A percentile compares a stretch with the other conserved stretches of the same genome.
Evolutionary conservation across 1,140 invertebrate species (phyloP).

Genomic region (Drosophila simulans): DNA sequence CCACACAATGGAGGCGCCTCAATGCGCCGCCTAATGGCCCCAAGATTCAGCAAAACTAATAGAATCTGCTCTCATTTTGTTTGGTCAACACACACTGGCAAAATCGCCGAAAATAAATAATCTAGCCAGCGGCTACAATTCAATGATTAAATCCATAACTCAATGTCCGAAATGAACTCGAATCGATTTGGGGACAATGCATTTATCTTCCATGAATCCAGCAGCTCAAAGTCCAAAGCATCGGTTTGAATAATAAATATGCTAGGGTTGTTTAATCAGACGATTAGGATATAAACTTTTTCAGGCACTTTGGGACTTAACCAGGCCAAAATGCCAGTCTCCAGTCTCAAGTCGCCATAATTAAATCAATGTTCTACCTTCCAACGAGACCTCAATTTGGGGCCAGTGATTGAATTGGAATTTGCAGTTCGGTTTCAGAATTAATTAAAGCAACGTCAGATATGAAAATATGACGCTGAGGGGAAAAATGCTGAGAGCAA

Average conservation of each 20-base stretch:
- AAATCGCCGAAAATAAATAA: conserved; percentile 14
- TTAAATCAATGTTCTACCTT: conserved; percentile 36
- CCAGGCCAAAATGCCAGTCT: background rate
- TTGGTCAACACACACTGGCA: background rate
- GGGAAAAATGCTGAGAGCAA: conserved; percentile 38
- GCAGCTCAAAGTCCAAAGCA: background rate
- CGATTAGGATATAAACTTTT: background rate
- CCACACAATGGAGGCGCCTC: conserved; percentile 18
- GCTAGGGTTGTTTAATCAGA: background rate
- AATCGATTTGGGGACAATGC: conserved; percentile 23
- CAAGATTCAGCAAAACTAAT: conserved; percentile 27
- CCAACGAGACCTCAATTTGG: conserved; percentile 32
- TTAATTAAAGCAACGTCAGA: conserved; percentile 38
- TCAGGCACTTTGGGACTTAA: background rate
- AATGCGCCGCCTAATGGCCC: conserved; percentile 23
- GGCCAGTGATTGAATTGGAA: conserved; percentile 35
- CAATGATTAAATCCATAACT: conserved; percentile 42
- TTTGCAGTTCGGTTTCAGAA: conserved; percentile 14
- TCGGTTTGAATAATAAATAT: background rate
- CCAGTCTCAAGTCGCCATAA: conserved; percentile 18
- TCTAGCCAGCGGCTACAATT: conserved; percentile 20
- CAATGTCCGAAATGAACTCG: conserved; percentile 20
- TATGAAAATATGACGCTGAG: conserved; percentile 29
- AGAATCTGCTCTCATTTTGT: conserved; percentile 22
- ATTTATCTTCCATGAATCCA: background rate